Base-by-base conservation (phyloP, 2,888 invertebrate genomes). In the Brenthis daphne region DNA sequence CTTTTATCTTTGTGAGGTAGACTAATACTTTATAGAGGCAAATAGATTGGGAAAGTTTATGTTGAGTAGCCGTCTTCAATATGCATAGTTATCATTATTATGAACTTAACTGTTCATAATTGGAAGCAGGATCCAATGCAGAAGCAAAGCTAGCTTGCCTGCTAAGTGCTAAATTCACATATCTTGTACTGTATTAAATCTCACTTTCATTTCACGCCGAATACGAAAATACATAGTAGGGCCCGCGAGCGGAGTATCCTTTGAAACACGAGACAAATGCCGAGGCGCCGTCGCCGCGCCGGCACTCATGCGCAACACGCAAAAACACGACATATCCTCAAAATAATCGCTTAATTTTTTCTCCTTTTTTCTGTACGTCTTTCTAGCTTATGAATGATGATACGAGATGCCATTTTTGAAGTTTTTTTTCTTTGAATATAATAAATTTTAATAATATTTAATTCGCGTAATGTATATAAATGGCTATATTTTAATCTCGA, bases 251-350 rank as follows among this genome's bases (percentile, higher is more conserved):
- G 77, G 77, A 75, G 68, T 73, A 76, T 66, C 74, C 84, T 88
- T 86, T 87, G 87, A 82, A 87, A 88, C 77, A 67, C 53, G 85
- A 88, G 75, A 68, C 71, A 66, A 68, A 67, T 60, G 69, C 75
- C 77, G 80, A 78, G 80, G 80, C 77, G 84, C 82, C 85, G 82
- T 76, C 82, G 74, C 77, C 77, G 71, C 77, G 73, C 58, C 69
- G 75, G 75, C 83, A 77, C 78, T 82, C 85, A 81, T 79, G 83
- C 85, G 80, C 74, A 76, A 76, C 80, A 75, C 74, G 79, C 86
- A 85, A 85, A 86, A 85, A 86, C 84, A 78, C 73, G 76, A 77
- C 78, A 78, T 80, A 82, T 84, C 82, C 85, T 82, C 79, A 77
- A 80, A 82, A 82, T 82, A 82, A 82, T 82, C 77, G 75, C 73